Percentiles rank a stretch among this genome's conserved stretches.
Evolutionary conservation across 2,888 invertebrate genomes (phyloP).

Genomic region (Neria commutata): DNA sequence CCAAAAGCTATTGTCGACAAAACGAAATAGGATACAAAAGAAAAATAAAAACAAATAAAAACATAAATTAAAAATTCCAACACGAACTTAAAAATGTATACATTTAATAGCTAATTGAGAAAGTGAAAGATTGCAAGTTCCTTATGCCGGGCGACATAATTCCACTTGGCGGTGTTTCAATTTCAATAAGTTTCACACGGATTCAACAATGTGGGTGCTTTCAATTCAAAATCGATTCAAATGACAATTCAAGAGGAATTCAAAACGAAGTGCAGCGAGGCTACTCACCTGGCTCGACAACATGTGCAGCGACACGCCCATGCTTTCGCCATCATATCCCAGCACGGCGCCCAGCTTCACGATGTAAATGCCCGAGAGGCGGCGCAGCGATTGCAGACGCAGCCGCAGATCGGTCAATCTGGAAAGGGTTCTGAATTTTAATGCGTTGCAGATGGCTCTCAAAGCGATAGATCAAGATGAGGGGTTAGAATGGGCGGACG

Average conservation of each 20-base stretch:
- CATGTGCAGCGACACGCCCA: slow-evolving; percentile 64
- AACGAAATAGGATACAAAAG: slow-evolving; percentile 55
- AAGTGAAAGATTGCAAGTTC: slow-evolving; percentile 1
- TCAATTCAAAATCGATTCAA: slow-evolving; percentile 1
- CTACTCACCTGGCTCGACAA: slow-evolving; percentile 67
- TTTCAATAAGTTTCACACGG: not conserved
- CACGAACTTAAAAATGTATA: too few relatives aligned
- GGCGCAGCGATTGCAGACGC: slow-evolving; percentile 79
- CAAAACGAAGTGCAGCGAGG: too few relatives aligned
- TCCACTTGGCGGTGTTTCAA: not conserved
- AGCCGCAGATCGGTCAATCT: slow-evolving; percentile 80
- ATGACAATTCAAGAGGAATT: too few relatives aligned
- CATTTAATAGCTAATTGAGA: not conserved
- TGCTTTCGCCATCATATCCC: slow-evolving; percentile 71
- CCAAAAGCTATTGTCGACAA: slow-evolving; percentile 73
- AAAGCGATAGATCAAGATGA: slow-evolving; percentile 41
- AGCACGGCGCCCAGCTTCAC: slow-evolving; percentile 80
- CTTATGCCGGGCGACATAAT: not conserved
- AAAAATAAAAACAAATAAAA: slow-evolving; percentile 47
- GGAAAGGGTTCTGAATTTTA: slow-evolving; percentile 60
- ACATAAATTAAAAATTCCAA: slow-evolving; percentile 30
- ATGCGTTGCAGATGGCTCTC: slow-evolving; percentile 40
- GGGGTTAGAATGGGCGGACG: slow-evolving; percentile 60
- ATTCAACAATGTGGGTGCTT: not conserved
- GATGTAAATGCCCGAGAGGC: slow-evolving; percentile 82